Evolutionary conservation across 30 jellyfish, hydroid and myxozoan species (phyloP), one percentile per base, ranked within the genome.

Genomic region (Hydractinia symbiolongicarpus): DNA sequence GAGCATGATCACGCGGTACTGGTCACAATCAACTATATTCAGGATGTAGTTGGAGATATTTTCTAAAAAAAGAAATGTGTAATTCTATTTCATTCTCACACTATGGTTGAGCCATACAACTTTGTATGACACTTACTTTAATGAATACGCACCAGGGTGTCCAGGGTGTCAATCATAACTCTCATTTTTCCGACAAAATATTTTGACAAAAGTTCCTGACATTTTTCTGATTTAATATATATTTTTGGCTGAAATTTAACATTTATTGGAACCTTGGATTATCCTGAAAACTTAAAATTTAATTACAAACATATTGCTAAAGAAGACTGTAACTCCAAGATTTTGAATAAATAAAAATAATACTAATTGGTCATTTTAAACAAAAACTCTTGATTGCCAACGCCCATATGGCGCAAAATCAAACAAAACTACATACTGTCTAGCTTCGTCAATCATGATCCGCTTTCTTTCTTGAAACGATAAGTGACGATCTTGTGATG

Each of bases 361-460:
- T 30, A 30, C 44, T 30, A 2, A 30, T 30, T 30, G 44, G 44
- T 30, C 44, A 30, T 30, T 30, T 30, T 30, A 30, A 30, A 1
- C 1, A 30, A 30, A 30, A 30, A 30, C 2, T 30, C 44, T 30
- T 30, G 44, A 30, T 30, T 30, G 44, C 44, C 19, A 58, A 58
- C 15, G 69, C 17, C 19, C 17, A 64, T 6, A 64, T 6, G 4
- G 2, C 40, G 17, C 9, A 64, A 64, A 64, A 7, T 7, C 9
- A 64, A 6, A 6, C 19, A 6, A 44, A 13, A 64, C 19, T 7
- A 13, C 9, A 64, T 66, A 89, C 97, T 83, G 67, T 81, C 92
- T 85, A n/a, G 97, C 97, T 60, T 89, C 93, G 20, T 89, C 95
- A 8, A 89, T 76, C 97, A 89, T 89, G 15, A 84, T 16, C 52